A percentile compares a stretch with the other conserved stretches of the same genome.
Evolutionary conservation across 2,113 vertebrate species (phyloP).

Genomic region (Excalfactoria chinensis): DNA sequence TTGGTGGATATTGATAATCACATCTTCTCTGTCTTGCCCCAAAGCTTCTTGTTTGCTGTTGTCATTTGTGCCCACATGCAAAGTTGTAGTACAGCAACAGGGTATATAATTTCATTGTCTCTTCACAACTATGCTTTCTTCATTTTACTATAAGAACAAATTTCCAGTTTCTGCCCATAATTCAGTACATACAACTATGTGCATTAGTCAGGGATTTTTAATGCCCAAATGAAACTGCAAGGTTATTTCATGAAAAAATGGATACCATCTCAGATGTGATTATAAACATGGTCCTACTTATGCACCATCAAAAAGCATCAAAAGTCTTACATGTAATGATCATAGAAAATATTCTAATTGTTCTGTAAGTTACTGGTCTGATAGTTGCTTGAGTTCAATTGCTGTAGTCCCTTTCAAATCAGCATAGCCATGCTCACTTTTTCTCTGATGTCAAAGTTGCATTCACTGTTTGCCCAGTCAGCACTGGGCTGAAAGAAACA

Average conservation of each 20-base stretch:
- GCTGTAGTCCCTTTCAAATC: background rate
- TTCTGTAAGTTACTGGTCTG: background rate
- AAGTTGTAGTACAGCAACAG: background rate
- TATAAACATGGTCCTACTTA: background rate
- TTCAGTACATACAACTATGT: background rate
- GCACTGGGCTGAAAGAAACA: background rate
- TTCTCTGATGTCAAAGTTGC: background rate
- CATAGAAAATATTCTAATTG: background rate
- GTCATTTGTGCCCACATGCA: background rate
- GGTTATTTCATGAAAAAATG: background rate
- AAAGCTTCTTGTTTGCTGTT: background rate
- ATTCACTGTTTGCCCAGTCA: background rate
- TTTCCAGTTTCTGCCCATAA: background rate
- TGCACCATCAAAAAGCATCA: background rate
- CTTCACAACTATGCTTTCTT: background rate
- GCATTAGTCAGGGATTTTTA: background rate
- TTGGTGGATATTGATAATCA: background rate
- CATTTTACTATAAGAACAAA: background rate
- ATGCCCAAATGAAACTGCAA: background rate
- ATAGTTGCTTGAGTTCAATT: background rate
- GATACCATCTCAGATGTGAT: background rate
- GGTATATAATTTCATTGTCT: background rate
- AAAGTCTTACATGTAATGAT: background rate
- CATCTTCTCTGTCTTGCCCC: background rate
- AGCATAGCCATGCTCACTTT: background rate